A percentile compares a stretch with the other conserved stretches of the same genome.
phyloP scores from a whole-genome alignment of 2,797 vertebrate genomes.

The Hirundo rustica region DNA sequence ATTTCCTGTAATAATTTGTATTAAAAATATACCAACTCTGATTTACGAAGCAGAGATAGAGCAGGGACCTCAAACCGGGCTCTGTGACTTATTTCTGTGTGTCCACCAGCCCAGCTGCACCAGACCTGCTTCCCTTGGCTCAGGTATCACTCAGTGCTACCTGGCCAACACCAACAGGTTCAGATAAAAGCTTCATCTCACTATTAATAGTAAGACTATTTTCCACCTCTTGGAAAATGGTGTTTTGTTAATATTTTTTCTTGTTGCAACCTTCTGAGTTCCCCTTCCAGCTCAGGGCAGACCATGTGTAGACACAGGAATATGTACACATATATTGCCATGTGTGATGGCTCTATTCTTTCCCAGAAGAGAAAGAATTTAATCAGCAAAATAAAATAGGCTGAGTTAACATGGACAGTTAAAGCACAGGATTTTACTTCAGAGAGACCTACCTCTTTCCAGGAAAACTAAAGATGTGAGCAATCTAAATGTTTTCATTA shows the following conservation, averaged over 20 bases:
- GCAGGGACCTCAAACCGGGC: background rate
- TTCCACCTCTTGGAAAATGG: background rate
- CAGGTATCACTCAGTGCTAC: too few species aligned
- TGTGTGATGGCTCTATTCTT: background rate
- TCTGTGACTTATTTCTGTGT: background rate
- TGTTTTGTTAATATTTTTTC: background rate
- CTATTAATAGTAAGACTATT: rapidly evolving
- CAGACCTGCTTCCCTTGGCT: background rate
- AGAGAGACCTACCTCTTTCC: background rate
- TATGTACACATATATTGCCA: rapidly evolving
- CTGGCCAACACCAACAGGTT: background rate
- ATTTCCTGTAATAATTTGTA: background rate
- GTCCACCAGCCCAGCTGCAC: background rate
- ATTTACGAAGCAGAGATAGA: background rate
- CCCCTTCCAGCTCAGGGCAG: background rate
- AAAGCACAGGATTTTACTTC: background rate
- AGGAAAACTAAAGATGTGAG: background rate
- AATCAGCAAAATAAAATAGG: background rate
- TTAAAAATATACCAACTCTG: background rate
- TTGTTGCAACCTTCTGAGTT: background rate
- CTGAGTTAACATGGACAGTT: background rate
- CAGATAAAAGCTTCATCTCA: background rate
- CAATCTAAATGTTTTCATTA: background rate
- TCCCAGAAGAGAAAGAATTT: background rate
- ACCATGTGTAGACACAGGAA: rapidly evolving